These are phyloP conservation scores for Dicyrtoma fusca DNA, from an alignment of 2,888 invertebrate genomes.

Conservation along the genomic window DNA sequence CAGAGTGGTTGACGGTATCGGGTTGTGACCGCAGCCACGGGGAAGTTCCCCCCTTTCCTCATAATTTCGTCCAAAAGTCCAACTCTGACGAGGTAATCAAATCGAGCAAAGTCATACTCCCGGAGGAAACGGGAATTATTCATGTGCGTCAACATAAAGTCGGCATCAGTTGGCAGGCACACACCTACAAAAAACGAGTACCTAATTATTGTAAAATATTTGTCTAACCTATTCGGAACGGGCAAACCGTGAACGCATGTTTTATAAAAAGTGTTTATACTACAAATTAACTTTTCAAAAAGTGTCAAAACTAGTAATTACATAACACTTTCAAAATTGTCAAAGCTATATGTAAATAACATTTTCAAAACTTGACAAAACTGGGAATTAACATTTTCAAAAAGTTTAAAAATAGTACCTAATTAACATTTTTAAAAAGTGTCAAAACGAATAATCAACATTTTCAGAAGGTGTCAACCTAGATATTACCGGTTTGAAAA, in stretches of 20 bases:
- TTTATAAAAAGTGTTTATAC: too few species aligned
- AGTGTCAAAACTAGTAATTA: too few species aligned
- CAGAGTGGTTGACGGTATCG: constrained; percentile 79
- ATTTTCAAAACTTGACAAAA: not conserved
- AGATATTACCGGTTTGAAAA: too few species aligned
- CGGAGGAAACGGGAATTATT: constrained; percentile 87
- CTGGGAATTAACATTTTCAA: not conserved
- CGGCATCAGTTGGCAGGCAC: constrained; percentile 84
- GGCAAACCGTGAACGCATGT: too few species aligned
- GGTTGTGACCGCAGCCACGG: constrained; percentile 64
- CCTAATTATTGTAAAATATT: not conserved
- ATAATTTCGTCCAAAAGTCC: constrained; percentile 47
- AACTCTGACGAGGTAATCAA: constrained; percentile 67
- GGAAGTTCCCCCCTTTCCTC: constrained; percentile 48
- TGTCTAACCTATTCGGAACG: too few species aligned
- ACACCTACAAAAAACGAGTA: constrained; percentile 60
- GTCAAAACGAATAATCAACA: too few species aligned
- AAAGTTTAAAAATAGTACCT: constrained; percentile 3
- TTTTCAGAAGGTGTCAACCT: too few species aligned
- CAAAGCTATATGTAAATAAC: not conserved
- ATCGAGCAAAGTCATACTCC: constrained; percentile 84
- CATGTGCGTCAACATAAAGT: constrained; percentile 85
- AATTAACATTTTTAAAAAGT: too few species aligned
- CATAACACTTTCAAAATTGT: too few species aligned
- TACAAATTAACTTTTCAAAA: too few species aligned